Evolutionary conservation across 2,797 vertebrate species (phyloP).

Genomic region (Protosalanx chinensis): DNA sequence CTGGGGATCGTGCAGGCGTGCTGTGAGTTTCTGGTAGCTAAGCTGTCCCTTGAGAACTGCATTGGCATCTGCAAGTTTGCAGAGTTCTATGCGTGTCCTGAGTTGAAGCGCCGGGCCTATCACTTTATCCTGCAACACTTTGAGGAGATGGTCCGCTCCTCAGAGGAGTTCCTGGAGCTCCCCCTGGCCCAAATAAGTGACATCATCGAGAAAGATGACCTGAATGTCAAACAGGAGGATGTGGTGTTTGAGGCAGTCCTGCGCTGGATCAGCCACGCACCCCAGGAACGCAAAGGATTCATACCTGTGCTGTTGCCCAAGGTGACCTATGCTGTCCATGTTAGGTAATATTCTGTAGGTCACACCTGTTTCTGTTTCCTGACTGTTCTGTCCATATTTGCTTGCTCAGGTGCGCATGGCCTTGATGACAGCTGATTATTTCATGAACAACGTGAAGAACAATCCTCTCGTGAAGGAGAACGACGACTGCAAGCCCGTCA

Average conservation of each 20-base stretch:
- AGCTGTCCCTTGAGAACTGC: constrained; percentile 74
- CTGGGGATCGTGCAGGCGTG: constrained; percentile 69
- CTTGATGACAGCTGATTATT: constrained; percentile 32
- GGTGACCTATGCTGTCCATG: constrained; percentile 22
- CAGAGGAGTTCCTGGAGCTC: constrained; percentile 63
- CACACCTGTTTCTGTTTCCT: background rate
- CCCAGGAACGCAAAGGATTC: constrained; percentile 25
- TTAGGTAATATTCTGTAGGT: background rate
- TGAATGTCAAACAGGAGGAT: constrained; percentile 71
- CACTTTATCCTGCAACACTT: constrained; percentile 77
- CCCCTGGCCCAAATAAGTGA: constrained; percentile 58
- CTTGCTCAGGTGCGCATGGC: constrained; percentile 45
- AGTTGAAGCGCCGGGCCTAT: constrained; percentile 66
- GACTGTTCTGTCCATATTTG: background rate
- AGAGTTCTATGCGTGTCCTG: constrained; percentile 62
- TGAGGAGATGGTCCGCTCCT: constrained; percentile 67
- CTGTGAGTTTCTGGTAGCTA: constrained; percentile 72
- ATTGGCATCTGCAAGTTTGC: constrained; percentile 73
- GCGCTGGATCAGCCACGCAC: constrained; percentile 44
- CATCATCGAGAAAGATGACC: constrained; percentile 74
- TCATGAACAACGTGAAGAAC: constrained; percentile 25
- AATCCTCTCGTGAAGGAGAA: constrained; percentile 32
- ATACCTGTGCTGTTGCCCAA: constrained; percentile 45
- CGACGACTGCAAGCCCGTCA: constrained; percentile 51
- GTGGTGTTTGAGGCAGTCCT: constrained; percentile 45